phyloP scores from a whole-genome alignment of 1,140 invertebrate species.

The Drosophila albomicans region DNA sequence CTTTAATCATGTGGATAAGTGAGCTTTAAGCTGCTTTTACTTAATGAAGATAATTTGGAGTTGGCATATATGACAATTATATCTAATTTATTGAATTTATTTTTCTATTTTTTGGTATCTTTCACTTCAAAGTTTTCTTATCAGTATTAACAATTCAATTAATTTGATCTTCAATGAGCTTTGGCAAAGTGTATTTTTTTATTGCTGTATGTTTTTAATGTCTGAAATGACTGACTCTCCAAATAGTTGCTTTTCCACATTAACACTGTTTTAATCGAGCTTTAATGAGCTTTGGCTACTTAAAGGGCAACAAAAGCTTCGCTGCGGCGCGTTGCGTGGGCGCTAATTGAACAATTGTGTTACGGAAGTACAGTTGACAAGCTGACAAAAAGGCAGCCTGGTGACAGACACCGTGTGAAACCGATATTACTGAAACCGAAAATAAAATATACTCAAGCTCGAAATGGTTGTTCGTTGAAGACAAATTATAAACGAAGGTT shows the following conservation, averaged over 20 bases:
- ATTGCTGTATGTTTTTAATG: not conserved
- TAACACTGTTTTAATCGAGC: not conserved
- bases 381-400: slow-evolving; percentile 23
- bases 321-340: not conserved
- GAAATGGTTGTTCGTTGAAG: slow-evolving; percentile 56
- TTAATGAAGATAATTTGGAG: not conserved
- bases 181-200: not conserved
- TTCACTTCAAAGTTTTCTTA: too few species aligned
- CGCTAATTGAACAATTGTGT: slow-evolving; percentile 51
- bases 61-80: not conserved
- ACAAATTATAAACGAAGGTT: slow-evolving; percentile 79
- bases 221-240: too few species aligned
- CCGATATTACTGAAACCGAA: slow-evolving; percentile 4
- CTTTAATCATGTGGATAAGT: not conserved
- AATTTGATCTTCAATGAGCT: not conserved
- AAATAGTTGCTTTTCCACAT: not conserved
- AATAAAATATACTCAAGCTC: slow-evolving; percentile 29
- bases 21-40: not conserved
- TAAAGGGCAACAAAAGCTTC: slow-evolving; percentile 1
- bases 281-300: slow-evolving; percentile 15
- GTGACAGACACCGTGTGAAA: slow-evolving; percentile 17
- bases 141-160: too few species aligned
- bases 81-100: too few species aligned
- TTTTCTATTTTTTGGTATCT: too few species aligned
- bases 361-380: slow-evolving; percentile 42